Percentiles rank a stretch among this genome's conserved stretches.
phyloP scores from a whole-genome alignment of 2,888 invertebrate species.

The Electrophaes corylata region DNA sequence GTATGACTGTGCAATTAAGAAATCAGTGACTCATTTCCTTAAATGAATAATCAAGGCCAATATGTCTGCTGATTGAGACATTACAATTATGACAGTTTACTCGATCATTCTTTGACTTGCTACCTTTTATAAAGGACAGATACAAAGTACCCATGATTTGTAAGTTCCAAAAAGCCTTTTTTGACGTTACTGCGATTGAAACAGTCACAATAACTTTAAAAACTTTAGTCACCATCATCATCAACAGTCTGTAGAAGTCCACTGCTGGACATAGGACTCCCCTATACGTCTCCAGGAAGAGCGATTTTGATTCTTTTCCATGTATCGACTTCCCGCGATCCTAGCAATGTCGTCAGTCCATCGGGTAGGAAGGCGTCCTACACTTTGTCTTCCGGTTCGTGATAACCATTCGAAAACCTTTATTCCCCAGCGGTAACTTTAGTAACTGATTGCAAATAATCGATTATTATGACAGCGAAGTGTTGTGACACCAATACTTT shows the following conservation, averaged over 20 bases:
- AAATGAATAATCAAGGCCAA: slow-evolving; percentile 53
- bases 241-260: too few relatives aligned
- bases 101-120: slow-evolving; percentile 44
- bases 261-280: too few relatives aligned
- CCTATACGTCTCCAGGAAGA: too few relatives aligned
- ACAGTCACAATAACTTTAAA: slow-evolving; percentile 26
- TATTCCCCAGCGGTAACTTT: too few relatives aligned
- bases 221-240: too few relatives aligned
- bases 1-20: slow-evolving; percentile 26
- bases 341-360: too few relatives aligned
- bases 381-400: too few relatives aligned
- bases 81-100: slow-evolving; percentile 49
- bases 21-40: slow-evolving; percentile 53
- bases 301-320: too few relatives aligned
- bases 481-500: slow-evolving; percentile 62
- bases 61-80: slow-evolving; percentile 42
- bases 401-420: too few relatives aligned
- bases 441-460: slow-evolving; percentile 59
- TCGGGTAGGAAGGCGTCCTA: too few relatives aligned
- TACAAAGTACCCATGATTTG: slow-evolving; percentile 37
- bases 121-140: slow-evolving; percentile 46
- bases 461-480: slow-evolving; percentile 56
- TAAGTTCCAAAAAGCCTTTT: slow-evolving; percentile 5
- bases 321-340: too few relatives aligned
- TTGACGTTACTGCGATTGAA: slow-evolving; percentile 11